phyloP scores from a whole-genome alignment of 2,113 vertebrate genomes.

The Benitochromis conjunctus region DNA sequence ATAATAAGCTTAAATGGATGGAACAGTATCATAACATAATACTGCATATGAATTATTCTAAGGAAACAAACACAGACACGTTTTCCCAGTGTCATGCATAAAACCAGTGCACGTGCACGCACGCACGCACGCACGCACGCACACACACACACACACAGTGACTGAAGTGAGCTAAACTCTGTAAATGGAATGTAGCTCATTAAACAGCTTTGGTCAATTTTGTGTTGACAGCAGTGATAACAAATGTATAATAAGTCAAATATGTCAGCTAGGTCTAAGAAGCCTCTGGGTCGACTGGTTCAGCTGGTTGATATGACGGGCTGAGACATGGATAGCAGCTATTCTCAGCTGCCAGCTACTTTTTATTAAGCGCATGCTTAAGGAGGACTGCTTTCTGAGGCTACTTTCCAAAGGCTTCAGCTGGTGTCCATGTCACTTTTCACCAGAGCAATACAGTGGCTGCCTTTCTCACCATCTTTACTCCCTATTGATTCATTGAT shows the following conservation, averaged over 20 bases:
- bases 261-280: fast-evolving
- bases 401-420: background rate
- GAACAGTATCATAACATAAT: background rate
- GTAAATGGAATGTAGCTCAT: background rate
- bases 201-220: background rate
- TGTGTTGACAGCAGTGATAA: background rate
- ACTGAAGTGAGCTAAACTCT: background rate
- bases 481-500: background rate
- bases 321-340: background rate
- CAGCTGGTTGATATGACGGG: background rate
- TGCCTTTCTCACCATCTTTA: background rate
- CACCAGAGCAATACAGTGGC: background rate
- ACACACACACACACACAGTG: background rate
- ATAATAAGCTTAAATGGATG: background rate
- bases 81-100: background rate
- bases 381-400: too few species aligned
- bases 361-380: background rate
- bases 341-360: background rate
- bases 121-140: too few species aligned
- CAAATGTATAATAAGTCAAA: background rate
- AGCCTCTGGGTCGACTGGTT: background rate
- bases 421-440: background rate
- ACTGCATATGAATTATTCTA: background rate
- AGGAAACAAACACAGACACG: background rate
- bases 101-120: fast-evolving